Base-by-base conservation (phyloP, 2,113 vertebrate species). In the Xiphias gladius region DNA sequence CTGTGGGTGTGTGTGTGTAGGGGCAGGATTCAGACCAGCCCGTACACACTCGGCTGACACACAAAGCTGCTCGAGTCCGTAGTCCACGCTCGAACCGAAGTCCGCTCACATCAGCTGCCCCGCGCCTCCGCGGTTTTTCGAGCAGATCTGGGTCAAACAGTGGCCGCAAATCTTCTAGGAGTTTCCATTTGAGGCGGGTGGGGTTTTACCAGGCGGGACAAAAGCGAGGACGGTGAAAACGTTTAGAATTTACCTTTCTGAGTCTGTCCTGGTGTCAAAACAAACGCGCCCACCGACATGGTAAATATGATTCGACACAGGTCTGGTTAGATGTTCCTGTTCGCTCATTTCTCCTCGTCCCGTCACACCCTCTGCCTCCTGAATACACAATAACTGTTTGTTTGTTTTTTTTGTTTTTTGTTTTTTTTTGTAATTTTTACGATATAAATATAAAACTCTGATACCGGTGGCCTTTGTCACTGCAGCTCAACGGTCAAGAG, bases 371-470 rank as follows among this genome's bases (percentile, higher is more conserved):
- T 54, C 30, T 1, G 1, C 55, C 71, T 67, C 84, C 79, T 76
- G 83, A 90, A 84, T 28, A 73, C 81, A 85, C 79, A 55, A 82
- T 28, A 74, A 76, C 68, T 50, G 37, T 20, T 63, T 32, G 22
- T 64, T 30, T 35, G 32, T 35, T 35, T 3, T 35, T 35, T 3
- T 6, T 35, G 6, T 35, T 35, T 39, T 26, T 48, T 48, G 9
- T 16, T 0, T 37, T 43, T 37, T 54, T 67, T 50, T 65, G 6
- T 39, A 6, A 39, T 39, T 63, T 30, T 54, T 32, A 86, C 76
- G 80, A 70, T 79, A 91, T 83, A 89, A 92, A 93, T 88, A 92
- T 88, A 87, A 79, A 90, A 83, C 69, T 90, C 77, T 86, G 86
- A 86, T 16, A 24, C 35, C 20, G 30, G 59, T 7, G 76, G 81